Evolutionary conservation across 2,113 vertebrate genomes (phyloP), one percentile per base, ranked within the genome.

Genomic region (Rostratula benghalensis): DNA sequence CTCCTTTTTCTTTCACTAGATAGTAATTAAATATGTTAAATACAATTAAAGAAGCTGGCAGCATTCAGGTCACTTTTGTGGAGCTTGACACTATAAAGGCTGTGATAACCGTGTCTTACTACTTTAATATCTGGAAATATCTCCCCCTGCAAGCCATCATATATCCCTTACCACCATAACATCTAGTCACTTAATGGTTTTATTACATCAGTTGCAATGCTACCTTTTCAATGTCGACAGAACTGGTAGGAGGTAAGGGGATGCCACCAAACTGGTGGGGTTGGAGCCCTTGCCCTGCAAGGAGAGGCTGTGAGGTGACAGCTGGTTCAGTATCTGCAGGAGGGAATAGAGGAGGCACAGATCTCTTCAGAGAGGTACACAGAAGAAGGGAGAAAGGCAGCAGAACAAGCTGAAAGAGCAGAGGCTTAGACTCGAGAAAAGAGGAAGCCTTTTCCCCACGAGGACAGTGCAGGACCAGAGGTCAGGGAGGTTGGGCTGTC

Each of bases 281-380:
- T 7, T 54, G 27, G 6, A 68, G 23, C 7, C 9, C 24, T 59
- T 63, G 11, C 6, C 68, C 13, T 50, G 4, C 5, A 39, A 68
- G 37, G 4, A 39, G 5, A 57, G 11, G 7, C 28, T 82, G 12
- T 2, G 19, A 25, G 18, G 23, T 4, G 4, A n/a, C 3, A 4
- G 7, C 5, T 50, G 11, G 8, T 33, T 80, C 6, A 18, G 7
- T 20, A 35, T 3, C 2, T 0, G 8, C 17, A 46, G n/a, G 7
- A 68, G 8, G 4, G 2, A 7, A 8, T 13, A 12, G 8, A 67
- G 23, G 15, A 87, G 14, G 37, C 1, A 0, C 3, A 54, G 3
- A 4, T 2, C 4, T 67, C 8, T 65, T 54, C 21, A 23, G 3
- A 31, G 13, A 1, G 0, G 1, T 53, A 11, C 1, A 2, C 71